Base-by-base conservation (phyloP, 2,888 invertebrate genomes). In the Sinopyrophorus schimmeli region DNA sequence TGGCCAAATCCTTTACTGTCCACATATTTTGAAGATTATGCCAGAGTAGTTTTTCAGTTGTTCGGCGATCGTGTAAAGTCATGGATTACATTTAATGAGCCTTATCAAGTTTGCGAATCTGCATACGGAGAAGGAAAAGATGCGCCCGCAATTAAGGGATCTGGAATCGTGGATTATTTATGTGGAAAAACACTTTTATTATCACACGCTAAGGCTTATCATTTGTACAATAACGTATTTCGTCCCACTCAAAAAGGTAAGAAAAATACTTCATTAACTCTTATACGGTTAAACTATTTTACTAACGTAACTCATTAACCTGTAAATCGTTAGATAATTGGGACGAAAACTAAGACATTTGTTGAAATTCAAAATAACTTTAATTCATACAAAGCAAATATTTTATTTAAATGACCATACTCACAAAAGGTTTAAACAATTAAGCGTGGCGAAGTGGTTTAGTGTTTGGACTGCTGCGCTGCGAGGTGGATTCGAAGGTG, bases 161-260 rank as follows among this genome's bases (percentile, higher is more conserved):
- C 76, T 9, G 82, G 82, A 0, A 66, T 79, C 15, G 78, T 77
- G 3, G 77, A 77, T 48, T 86, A 86, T 63, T 57, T 80, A 53
- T 82, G 81, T 42, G 79, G 74, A 0, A 83, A 83, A 62, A 81
- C 80, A 49, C 70, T 83, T 31, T 70, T 87, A 3, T 64, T 78
- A 26, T 82, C 86, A 0, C 86, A 87, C 60, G 84, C 79, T 0
- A 76, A 71, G 58, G 80, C 77, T 0, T 87, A 82, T 60, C 73
- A 76, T 6, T 63, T 82, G 61, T 83, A 80, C 57, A 65, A 80
- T 23, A 58, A 69, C 1, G 69, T 77, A 9, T 84, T 74, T 61
- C 71, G 68, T 54, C 9, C 59, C 0, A 48, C 49, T 12, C 63
- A 65, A 40, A 34, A 35, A 37, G 66, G 65, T 63, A 50, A 34